Evolutionary conservation across 2,888 invertebrate genomes (phyloP).

Genomic region (Drosophila gaucha): DNA sequence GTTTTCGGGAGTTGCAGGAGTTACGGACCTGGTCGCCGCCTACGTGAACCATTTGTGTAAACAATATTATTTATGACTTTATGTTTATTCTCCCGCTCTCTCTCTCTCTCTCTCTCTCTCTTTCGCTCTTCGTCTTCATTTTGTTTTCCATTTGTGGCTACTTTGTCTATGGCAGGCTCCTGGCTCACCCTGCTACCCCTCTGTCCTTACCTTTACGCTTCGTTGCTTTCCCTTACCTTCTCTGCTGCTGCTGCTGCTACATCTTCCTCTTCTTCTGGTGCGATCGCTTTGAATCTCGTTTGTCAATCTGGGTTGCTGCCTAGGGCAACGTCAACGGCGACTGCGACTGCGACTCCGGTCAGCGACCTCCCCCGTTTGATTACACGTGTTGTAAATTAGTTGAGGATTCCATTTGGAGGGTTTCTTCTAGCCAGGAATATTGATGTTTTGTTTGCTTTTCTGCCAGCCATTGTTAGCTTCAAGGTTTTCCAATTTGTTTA

Average conservation of each 20-base stretch:
- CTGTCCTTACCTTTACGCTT: constrained; percentile 71
- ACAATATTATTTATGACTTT: constrained; percentile 73
- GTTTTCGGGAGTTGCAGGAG: constrained; percentile 62
- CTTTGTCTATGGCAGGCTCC: constrained; percentile 42
- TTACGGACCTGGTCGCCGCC: constrained; percentile 41
- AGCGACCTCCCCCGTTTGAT: constrained; percentile 67
- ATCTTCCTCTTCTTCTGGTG: constrained; percentile 28
- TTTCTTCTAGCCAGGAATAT: constrained; percentile 36
- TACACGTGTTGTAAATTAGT: constrained; percentile 80
- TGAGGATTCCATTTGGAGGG: constrained; percentile 57
- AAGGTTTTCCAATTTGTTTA: constrained; percentile 39
- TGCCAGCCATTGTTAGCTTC: neutral
- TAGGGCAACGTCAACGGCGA: constrained; percentile 26
- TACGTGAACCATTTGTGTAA: constrained; percentile 74
- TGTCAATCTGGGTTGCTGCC: constrained; percentile 71
- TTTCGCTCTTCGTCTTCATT: constrained; percentile 37
- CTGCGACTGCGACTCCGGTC: constrained; percentile 45
- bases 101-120: constrained; percentile 2
- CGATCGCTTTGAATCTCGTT: constrained; percentile 72
- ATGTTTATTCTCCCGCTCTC: constrained; percentile 3
- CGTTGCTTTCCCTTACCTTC: constrained; percentile 55
- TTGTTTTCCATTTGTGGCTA: constrained; percentile 31
- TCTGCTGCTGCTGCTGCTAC: constrained; percentile 1
- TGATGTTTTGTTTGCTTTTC: constrained; percentile 62
- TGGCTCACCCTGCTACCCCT: constrained; percentile 22